Evolutionary conservation across 2,113 vertebrate species (phyloP).

Genomic region (Pyrgilauda ruficollis): DNA sequence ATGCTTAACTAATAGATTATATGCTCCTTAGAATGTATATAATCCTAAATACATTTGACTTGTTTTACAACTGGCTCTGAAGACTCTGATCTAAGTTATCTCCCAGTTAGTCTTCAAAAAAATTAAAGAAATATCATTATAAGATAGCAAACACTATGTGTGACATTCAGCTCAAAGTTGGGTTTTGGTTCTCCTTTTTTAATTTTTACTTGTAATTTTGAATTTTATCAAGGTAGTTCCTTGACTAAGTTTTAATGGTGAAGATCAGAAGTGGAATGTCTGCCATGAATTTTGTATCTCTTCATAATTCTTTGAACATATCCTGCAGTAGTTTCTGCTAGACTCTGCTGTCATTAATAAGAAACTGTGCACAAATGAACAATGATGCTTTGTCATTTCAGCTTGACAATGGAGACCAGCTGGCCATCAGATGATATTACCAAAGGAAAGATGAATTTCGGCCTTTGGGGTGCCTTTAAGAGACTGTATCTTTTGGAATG

Average conservation of each 20-base stretch:
- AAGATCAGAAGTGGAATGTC: not conserved
- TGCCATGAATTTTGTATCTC: not conserved
- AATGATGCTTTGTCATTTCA: not conserved
- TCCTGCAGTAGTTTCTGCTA: not conserved
- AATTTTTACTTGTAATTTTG: accelerated
- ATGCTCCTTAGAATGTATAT: not conserved
- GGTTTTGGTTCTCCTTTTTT: not conserved
- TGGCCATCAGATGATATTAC: not conserved
- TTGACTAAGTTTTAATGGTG: not conserved
- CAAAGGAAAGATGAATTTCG: not conserved
- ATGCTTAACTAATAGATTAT: not conserved
- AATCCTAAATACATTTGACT: not conserved
- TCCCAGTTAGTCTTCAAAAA: not conserved
- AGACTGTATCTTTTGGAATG: not conserved
- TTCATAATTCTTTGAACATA: not conserved
- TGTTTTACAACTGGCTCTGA: not conserved
- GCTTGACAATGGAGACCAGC: not conserved
- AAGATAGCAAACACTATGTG: not conserved
- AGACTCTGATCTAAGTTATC: not conserved
- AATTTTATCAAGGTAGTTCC: not conserved
- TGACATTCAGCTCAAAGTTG: not conserved
- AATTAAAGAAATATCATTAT: not conserved
- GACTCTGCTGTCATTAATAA: not conserved
- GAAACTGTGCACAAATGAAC: not conserved
- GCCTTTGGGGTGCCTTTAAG: not conserved